phyloP scores from a whole-genome alignment of 2,888 invertebrate genomes.

The Carterocephalus palaemon region DNA sequence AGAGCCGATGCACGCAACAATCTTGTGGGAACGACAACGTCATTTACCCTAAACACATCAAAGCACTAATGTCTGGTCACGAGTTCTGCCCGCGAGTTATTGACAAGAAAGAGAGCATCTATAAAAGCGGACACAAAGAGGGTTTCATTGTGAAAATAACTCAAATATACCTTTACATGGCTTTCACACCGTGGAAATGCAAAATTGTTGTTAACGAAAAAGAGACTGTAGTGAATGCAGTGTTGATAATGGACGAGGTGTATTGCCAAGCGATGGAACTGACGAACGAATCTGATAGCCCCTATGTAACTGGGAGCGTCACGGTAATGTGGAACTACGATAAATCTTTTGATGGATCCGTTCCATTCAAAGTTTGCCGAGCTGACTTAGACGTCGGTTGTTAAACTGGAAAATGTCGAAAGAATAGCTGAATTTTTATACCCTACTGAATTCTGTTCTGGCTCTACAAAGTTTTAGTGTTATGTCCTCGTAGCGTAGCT shows the following conservation, averaged over 20 bases:
- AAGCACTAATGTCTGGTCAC: conserved; percentile 56
- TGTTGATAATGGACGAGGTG: conserved; percentile 50
- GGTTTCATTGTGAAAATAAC: conserved; percentile 53
- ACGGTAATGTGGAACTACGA: conserved; percentile 56
- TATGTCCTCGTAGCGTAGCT: no score
- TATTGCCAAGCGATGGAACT: conserved; percentile 50
- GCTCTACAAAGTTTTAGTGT: no score
- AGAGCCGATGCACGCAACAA: conserved; percentile 58
- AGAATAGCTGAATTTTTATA: no score
- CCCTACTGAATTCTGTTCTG: no score
- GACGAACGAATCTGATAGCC: conserved; percentile 44
- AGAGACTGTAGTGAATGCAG: conserved; percentile 42
- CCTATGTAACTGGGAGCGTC: conserved; percentile 46
- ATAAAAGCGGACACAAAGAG: conserved; percentile 50
- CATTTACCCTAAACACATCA: conserved; percentile 51
- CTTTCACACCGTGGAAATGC: conserved; percentile 65
- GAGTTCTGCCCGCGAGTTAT: conserved; percentile 57
- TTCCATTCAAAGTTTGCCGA: conserved; percentile 51
- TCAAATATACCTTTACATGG: conserved; percentile 64
- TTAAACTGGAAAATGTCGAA: not conserved
- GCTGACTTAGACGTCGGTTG: conserved; percentile 46
- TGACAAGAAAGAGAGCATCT: conserved; percentile 40
- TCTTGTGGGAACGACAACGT: conserved; percentile 61
- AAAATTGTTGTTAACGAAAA: conserved; percentile 41
- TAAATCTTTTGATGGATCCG: conserved; percentile 55